Percentiles rank a stretch among this genome's conserved stretches.
These are phyloP conservation scores for Heliconius hermathena DNA, from an alignment of 1,140 invertebrate species.

Conservation along the genomic window DNA sequence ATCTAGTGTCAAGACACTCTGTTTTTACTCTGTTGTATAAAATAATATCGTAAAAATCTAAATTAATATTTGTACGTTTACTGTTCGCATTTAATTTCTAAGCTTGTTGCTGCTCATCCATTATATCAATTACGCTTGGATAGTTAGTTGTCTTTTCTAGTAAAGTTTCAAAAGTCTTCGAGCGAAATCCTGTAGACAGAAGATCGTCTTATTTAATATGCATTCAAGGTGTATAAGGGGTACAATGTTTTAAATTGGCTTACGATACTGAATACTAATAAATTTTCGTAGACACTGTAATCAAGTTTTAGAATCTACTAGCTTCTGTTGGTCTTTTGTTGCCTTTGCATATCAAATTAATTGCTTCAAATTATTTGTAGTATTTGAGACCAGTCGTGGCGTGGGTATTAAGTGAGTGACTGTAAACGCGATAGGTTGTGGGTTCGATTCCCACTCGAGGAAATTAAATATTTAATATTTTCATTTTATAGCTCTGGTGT, in stretches of 20 bases:
- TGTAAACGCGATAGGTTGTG: no score
- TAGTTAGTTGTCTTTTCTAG: slow-evolving; percentile 23
- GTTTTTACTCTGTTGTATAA: no score
- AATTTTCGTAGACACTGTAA: slow-evolving; percentile 29
- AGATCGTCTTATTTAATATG: slow-evolving; percentile 72
- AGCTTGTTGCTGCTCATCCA: neutral
- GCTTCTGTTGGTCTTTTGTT: slow-evolving; percentile 13
- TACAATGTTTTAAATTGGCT: slow-evolving; percentile 73
- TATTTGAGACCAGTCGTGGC: neutral
- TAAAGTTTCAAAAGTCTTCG: slow-evolving; percentile 7
- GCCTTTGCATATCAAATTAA: slow-evolving; percentile 2
- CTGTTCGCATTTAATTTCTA: neutral
- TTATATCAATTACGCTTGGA: slow-evolving; percentile 12
- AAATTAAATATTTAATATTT: no score
- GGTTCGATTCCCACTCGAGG: no score
- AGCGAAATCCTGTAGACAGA: slow-evolving; percentile 21
- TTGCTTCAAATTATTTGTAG: neutral
- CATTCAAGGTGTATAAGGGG: slow-evolving; percentile 68
- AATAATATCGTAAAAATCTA: no score
- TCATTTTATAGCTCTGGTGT: no score
- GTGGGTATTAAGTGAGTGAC: no score
- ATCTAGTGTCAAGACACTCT: no score
- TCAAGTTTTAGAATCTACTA: slow-evolving; percentile 16
- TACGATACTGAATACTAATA: slow-evolving; percentile 67
- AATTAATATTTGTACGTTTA: neutral